phyloP scores from a whole-genome alignment of 1,140 invertebrate genomes.

The Zaprionus camerounensis region DNA sequence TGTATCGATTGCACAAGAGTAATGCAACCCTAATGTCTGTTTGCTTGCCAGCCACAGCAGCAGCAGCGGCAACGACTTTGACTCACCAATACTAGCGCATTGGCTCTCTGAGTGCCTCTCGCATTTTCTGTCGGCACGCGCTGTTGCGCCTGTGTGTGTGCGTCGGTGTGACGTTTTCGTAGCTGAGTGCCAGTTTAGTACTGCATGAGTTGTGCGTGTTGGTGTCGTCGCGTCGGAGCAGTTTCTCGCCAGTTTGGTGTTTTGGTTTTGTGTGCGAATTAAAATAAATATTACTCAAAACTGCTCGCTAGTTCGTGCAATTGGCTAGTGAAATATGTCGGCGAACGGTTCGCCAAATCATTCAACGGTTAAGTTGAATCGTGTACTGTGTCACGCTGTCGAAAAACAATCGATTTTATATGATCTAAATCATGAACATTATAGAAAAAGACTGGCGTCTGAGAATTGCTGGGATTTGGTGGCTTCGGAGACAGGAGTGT shows the following conservation, averaged over 20 bases:
- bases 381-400: constrained; percentile 52
- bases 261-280: constrained; percentile 29
- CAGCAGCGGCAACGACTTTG: neutral
- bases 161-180: constrained; percentile 37
- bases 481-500: constrained; percentile 58
- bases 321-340: constrained; percentile 29
- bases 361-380: constrained; percentile 30
- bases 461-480: constrained; percentile 72
- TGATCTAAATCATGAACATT: constrained; percentile 55
- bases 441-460: constrained; percentile 62
- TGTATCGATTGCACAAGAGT: constrained; percentile 1
- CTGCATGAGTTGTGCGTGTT: constrained; percentile 57
- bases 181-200: constrained; percentile 44
- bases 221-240: constrained; percentile 29
- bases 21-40: constrained; percentile 53
- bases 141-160: constrained; percentile 29
- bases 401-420: constrained; percentile 57
- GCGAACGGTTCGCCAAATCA: constrained; percentile 8
- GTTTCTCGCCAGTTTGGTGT: constrained; percentile 46
- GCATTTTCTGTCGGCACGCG: constrained; percentile 26
- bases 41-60: constrained; percentile 10
- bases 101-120: constrained; percentile 41
- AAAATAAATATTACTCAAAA: constrained; percentile 28
- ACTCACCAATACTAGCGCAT: constrained; percentile 17
- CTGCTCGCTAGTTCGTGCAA: constrained; percentile 31